Percentiles rank a stretch among this genome's conserved stretches.
Conservation (phyloP, 2,888 invertebrate species). For the Onthophagus sagittarius region DNA sequence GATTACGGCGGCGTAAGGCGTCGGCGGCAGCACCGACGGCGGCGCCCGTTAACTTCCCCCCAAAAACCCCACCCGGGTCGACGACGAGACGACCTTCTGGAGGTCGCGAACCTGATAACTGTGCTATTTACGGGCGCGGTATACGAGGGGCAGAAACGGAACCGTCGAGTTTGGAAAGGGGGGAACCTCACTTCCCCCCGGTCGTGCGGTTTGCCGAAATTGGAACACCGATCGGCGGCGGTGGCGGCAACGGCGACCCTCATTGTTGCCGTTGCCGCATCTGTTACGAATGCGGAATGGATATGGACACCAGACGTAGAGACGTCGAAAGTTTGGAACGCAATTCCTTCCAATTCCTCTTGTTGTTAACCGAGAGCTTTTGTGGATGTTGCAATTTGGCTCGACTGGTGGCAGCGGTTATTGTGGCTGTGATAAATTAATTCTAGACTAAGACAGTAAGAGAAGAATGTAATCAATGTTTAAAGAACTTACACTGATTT, state of each 20-base stretch:
- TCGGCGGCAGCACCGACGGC: slow-evolving; percentile 22
- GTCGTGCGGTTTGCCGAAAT: not conserved
- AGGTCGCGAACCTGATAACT: slow-evolving; percentile 34
- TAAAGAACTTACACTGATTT: too few relatives aligned
- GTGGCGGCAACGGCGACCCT: too few relatives aligned
- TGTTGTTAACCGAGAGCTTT: not conserved
- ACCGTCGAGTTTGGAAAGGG: not conserved
- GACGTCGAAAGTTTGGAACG: not conserved
- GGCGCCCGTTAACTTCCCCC: slow-evolving; percentile 23
- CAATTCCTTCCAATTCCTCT: not conserved
- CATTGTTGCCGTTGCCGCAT: not conserved
- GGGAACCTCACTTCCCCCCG: not conserved
- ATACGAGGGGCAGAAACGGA: not conserved
- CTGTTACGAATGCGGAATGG: not conserved
- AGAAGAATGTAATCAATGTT: too few relatives aligned
- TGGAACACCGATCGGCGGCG: not conserved
- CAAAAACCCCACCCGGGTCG: slow-evolving; percentile 2
- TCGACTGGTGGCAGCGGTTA: not conserved
- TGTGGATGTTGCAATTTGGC: not conserved
- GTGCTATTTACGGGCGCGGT: slow-evolving; percentile 13
- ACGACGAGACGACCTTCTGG: slow-evolving; percentile 46
- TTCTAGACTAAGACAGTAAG: not conserved
- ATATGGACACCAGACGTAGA: not conserved
- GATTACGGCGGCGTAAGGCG: slow-evolving; percentile 28
- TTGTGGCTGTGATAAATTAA: not conserved